These are phyloP conservation scores for Onychorhynchus coronatus DNA, from an alignment of 2,113 vertebrate species.

Conservation along the genomic window DNA sequence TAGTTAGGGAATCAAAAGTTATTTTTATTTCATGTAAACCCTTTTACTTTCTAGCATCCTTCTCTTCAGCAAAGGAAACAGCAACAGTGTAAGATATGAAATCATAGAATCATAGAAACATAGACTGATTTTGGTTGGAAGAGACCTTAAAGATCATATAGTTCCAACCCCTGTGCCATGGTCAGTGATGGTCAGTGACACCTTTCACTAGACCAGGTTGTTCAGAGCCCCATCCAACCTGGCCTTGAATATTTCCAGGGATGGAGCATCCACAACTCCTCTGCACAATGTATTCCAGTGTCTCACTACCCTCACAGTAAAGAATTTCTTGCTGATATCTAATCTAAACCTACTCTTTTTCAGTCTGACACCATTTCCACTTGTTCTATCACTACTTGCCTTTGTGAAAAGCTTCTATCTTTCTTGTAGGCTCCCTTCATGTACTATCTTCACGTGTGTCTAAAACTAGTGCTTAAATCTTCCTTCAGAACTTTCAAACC, in stretches of 20 bases:
- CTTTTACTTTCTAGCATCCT: background rate
- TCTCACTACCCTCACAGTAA: background rate
- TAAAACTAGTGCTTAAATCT: background rate
- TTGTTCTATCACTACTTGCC: background rate
- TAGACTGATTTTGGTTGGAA: background rate
- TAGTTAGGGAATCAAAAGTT: background rate
- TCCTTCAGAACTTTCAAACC: background rate
- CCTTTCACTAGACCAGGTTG: background rate
- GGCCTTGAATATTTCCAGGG: background rate
- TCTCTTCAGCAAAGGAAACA: background rate
- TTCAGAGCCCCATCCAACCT: background rate
- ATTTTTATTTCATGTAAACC: background rate
- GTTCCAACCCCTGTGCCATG: background rate
- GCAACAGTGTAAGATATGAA: background rate
- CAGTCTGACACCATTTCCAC: background rate
- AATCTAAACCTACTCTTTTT: background rate
- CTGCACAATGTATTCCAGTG: accelerated
- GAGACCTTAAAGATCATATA: background rate
- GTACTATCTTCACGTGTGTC: background rate
- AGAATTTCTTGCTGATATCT: background rate
- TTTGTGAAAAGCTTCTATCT: background rate
- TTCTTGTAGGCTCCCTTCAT: background rate
- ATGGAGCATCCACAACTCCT: background rate
- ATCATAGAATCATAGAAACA: background rate
- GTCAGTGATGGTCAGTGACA: background rate